A percentile compares a stretch with the other conserved stretches of the same genome.
These are phyloP conservation scores for Chorisops tibialis DNA, from an alignment of 2,888 invertebrate species.

Conservation along the genomic window DNA sequence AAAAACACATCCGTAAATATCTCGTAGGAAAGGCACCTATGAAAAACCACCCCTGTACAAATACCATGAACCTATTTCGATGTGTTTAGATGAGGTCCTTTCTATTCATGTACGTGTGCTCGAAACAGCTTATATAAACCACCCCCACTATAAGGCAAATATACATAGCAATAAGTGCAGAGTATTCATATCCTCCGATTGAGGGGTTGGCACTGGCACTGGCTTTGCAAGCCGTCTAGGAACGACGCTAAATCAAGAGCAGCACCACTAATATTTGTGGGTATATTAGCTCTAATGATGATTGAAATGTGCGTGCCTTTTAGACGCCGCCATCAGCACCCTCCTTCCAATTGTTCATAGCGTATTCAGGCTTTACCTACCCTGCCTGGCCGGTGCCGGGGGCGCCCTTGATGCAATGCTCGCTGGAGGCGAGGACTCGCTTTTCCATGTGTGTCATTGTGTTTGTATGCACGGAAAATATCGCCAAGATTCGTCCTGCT, in stretches of 20 bases:
- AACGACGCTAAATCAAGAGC: constrained; percentile 20
- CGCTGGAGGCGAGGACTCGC: too few species aligned
- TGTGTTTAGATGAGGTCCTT: too few species aligned
- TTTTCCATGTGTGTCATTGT: background rate
- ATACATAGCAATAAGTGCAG: background rate
- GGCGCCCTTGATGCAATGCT: background rate
- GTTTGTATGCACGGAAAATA: background rate
- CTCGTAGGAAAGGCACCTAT: too few species aligned
- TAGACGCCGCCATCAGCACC: constrained; percentile 30
- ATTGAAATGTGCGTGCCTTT: constrained; percentile 49
- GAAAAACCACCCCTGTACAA: too few species aligned
- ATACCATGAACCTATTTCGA: too few species aligned
- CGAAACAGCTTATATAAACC: too few species aligned
- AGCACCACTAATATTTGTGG: constrained; percentile 44
- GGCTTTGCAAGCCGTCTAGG: background rate
- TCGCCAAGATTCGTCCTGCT: background rate
- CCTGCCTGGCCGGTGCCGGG: background rate
- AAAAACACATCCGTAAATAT: too few species aligned
- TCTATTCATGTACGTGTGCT: too few species aligned
- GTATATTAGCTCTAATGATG: constrained; percentile 54
- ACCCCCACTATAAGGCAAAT: too few species aligned
- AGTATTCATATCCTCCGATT: too few species aligned
- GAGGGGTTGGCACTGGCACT: background rate
- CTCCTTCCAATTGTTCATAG: background rate
- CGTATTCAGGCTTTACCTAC: background rate